Percentiles rank a stretch among this genome's conserved stretches.
These are phyloP conservation scores for Tromatobia lineatoria DNA, from an alignment of 2,888 invertebrate genomes.

Conservation along the genomic window DNA sequence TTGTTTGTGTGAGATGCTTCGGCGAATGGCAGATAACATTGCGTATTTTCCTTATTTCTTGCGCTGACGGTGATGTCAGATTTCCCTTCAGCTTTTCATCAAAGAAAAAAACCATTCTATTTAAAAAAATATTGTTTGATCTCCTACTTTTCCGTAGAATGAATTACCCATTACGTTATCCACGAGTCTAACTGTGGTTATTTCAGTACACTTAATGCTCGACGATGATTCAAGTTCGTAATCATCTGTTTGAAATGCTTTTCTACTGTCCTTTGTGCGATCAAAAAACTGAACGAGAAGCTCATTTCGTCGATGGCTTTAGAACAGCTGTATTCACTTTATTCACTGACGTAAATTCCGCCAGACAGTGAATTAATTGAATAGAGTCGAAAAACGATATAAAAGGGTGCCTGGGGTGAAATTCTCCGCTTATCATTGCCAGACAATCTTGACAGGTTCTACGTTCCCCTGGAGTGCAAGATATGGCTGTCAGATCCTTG, in stretches of 20 bases:
- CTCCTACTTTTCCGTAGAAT: not conserved
- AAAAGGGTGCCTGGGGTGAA: conserved; percentile 2
- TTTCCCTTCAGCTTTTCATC: conserved; percentile 14
- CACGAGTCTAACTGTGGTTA: not conserved
- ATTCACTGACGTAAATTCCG: conserved; percentile 15
- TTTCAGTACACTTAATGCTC: not conserved
- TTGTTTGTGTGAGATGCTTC: too few relatives aligned
- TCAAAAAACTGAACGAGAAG: not conserved
- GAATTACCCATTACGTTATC: not conserved
- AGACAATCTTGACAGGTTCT: conserved; percentile 34
- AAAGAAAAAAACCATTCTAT: conserved; percentile 14
- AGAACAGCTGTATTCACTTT: conserved; percentile 20
- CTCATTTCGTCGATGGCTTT: conserved; percentile 2
- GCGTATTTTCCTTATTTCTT: conserved; percentile 17
- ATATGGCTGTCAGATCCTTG: conserved; percentile 46
- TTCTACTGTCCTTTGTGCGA: not conserved
- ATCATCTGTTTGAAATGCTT: not conserved
- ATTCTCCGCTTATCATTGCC: conserved; percentile 7
- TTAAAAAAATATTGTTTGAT: conserved; percentile 20
- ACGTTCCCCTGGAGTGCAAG: conserved; percentile 14
- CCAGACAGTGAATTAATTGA: conserved; percentile 31
- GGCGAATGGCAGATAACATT: conserved; percentile 37
- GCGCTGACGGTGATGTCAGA: not conserved
- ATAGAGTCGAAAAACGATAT: not conserved
- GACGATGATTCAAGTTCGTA: not conserved